Evolutionary conservation across 2,113 vertebrate genomes (phyloP), one percentile per base, ranked within the genome.

Genomic region (Anhinga anhinga): DNA sequence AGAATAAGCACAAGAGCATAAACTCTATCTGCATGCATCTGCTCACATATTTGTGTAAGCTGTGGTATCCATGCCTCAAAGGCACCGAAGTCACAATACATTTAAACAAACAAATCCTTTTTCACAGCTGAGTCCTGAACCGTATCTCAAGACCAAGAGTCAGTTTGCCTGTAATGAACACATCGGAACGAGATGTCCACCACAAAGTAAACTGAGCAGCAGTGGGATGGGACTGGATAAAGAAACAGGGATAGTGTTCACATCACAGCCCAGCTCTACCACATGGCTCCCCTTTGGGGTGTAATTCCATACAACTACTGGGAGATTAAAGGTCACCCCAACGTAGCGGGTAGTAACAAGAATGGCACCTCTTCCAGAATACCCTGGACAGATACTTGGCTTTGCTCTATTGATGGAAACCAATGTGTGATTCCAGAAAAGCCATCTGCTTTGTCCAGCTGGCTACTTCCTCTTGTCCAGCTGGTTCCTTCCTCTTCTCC

Each of bases 311-410:
- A n/a, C 53, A 45, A 2, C n/a, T n/a, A 6, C 40, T 2, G 30
- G 26, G 13, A 69, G 7, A n/a, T 2, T 2, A 15, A 29, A 59
- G 42, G 36, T 10, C 52, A 83, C 17, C 30, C 47, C 47, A 55
- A 18, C 0, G 0, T 1, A 8, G 55, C 0, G 0, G 9, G n/a
- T 59, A 29, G 62, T 11, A 77, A n/a, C 69, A n/a, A 38, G 73
- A 59, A 38, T 1, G 7, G 26, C 58, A 65, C 27, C 49, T 52
- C 29, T 26, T 20, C 63, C 59, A 32, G 27, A 32, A 40, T 2
- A 14, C 38, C n/a, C 83, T 36, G 63, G 36, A 15, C 29, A 50
- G n/a, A 36, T 5, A n/a, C 40, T 10, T 40, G 32, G 50, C 38
- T 77, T 45, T 53, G 45, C 16, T 40, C 19, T 15, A 10, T 0